Evolutionary conservation across 1,140 invertebrate genomes (phyloP), one percentile per base, ranked within the genome.

Genomic region (Penaeus vannamei): DNA sequence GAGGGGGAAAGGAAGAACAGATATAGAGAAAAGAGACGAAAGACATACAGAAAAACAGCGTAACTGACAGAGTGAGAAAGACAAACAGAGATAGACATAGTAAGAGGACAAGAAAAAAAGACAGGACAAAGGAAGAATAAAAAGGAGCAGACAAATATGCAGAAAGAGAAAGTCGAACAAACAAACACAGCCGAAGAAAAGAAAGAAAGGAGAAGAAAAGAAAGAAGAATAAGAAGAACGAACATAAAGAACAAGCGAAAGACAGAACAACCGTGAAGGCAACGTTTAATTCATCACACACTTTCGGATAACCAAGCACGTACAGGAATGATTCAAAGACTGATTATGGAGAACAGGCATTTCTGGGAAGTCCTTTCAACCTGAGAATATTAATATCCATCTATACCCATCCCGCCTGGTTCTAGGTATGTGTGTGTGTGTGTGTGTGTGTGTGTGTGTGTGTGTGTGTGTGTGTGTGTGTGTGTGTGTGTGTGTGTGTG

Each of bases 1-100:
- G 64, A 26, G 64, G 14, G 64, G 12, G 26, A 64, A 94, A 95
- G 94, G 95, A 96, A 5, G 36, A 36, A 83, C 81, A 83, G 29
- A 83, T 0, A 83, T 2, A 46, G 2, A 83, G 20, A 83, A 66
- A n/a, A 62, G 59, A 26, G 19, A 66, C 4, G 59, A 66, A 14
- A 66, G 64, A 69, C 62, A 85, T 60, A 66, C 29, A 66, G 84
- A 90, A 53, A 85, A 76, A 23, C 81, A 87, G 86, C 76, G 90
- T 32, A n/a, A 82, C 42, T n/a, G 76, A 90, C 29, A 86, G 83
- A 88, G 22, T 32, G 62, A 20, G 79, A 85, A 69, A 29, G 62
- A 91, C 80, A 53, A 77, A 87, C 81, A 79, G 19, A 42, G 61
- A 36, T 1, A 36, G 36, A 36, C 2, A 36, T 1, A 36, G 36